phyloP scores from a whole-genome alignment of 92 coral and sea anemone species.

The Paragorgia papillata region DNA sequence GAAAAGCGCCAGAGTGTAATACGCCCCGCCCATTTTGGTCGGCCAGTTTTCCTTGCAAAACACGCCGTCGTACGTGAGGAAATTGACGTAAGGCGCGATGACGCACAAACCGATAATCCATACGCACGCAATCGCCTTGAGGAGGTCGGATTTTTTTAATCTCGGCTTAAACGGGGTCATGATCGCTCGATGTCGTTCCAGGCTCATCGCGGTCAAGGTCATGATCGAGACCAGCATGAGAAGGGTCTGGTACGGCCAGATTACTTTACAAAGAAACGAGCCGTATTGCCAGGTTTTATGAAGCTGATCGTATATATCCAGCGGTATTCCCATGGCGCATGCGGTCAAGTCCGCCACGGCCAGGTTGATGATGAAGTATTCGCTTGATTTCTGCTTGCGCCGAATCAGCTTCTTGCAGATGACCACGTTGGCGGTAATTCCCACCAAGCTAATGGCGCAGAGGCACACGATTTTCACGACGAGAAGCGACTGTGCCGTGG shows the following conservation, averaged over 20 bases:
- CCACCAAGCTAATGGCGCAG: slow-evolving; percentile 61
- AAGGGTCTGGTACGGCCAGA: slow-evolving; percentile 82
- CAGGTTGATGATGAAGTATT: slow-evolving; percentile 86
- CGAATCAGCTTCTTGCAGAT: slow-evolving; percentile 69
- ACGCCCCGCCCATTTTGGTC: slow-evolving; percentile 30
- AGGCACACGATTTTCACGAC: slow-evolving; percentile 68
- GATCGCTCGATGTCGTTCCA: slow-evolving; percentile 86
- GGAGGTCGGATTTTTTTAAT: slow-evolving; percentile 60
- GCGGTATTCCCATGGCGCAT: slow-evolving; percentile 77
- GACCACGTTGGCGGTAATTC: slow-evolving; percentile 69
- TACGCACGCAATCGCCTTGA: slow-evolving; percentile 55
- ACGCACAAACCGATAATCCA: slow-evolving; percentile 76
- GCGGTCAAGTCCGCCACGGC: slow-evolving; percentile 73
- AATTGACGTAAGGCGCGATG: slow-evolving; percentile 73
- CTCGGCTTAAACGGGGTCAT: slow-evolving; percentile 79
- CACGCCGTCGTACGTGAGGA: slow-evolving; percentile 56
- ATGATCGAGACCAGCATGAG: slow-evolving; percentile 85
- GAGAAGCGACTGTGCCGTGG: background rate
- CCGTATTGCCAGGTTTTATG: slow-evolving; percentile 80
- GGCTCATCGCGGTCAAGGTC: slow-evolving; percentile 84
- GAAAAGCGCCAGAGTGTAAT: slow-evolving; percentile 71
- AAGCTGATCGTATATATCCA: slow-evolving; percentile 73
- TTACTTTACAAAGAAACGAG: slow-evolving; percentile 72
- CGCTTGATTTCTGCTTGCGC: slow-evolving; percentile 76
- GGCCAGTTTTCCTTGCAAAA: slow-evolving; percentile 77